These are phyloP conservation scores for Troglohyphantes excavatus DNA, from an alignment of 2,888 invertebrate species.

Conservation along the genomic window DNA sequence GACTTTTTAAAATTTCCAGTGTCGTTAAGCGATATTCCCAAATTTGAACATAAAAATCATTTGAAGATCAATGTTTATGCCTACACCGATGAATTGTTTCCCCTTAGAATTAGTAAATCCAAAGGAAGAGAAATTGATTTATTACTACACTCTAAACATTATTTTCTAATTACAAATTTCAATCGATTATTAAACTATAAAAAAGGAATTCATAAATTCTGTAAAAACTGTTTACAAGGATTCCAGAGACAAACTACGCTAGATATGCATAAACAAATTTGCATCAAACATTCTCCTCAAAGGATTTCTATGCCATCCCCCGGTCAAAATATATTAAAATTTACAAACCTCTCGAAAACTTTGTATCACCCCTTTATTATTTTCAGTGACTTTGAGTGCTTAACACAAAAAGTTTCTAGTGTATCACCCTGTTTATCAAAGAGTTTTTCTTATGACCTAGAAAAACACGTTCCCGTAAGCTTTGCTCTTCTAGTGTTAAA, in stretches of 20 bases:
- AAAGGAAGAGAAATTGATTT: not conserved
- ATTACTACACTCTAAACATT: not conserved
- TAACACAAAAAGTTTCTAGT: not conserved
- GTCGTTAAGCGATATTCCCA: not conserved
- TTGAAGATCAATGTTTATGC: conserved; percentile 6
- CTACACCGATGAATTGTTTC: not conserved
- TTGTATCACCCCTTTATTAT: conserved; percentile 2
- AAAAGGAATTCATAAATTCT: not conserved
- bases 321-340: not conserved
- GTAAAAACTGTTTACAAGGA: conserved; percentile 1
- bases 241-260: conserved; percentile 6
- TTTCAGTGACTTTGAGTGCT: conserved; percentile 18
- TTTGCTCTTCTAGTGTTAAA: conserved; percentile 5
- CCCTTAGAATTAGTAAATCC: not conserved
- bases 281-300: not conserved
- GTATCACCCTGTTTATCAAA: not conserved
- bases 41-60: not conserved
- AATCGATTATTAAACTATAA: not conserved
- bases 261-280: not conserved
- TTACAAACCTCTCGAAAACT: not conserved
- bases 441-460: not conserved
- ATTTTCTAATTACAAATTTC: conserved; percentile 24
- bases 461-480: not conserved
- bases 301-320: not conserved
- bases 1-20: not conserved